Conservation (phyloP, 2,113 vertebrate genomes). For the Enhydra lutris region DNA sequence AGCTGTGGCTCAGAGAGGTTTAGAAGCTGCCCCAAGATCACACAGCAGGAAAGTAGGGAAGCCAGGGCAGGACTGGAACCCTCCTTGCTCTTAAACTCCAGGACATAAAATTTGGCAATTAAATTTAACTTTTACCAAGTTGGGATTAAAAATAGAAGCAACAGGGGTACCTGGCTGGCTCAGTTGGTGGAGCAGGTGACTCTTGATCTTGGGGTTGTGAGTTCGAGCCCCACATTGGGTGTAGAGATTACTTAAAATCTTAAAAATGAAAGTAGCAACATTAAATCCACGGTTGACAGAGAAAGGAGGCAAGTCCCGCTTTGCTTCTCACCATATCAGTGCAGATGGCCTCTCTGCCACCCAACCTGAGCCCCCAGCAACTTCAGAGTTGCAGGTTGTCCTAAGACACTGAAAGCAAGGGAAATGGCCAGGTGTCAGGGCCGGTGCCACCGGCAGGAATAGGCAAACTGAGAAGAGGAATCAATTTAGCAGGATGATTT, state of each 20-base stretch:
- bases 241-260: background rate
- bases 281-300: background rate
- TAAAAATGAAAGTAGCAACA: background rate
- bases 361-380: background rate
- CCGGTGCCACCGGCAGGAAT: background rate
- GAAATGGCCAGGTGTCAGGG: background rate
- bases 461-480: background rate
- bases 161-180: background rate
- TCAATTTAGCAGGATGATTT: background rate
- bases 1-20: background rate
- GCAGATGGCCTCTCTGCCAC: background rate
- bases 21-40: background rate
- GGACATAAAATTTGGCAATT: background rate
- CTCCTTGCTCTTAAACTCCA: background rate
- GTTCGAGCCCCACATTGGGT: background rate
- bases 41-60: background rate
- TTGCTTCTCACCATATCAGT: background rate
- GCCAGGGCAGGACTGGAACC: background rate
- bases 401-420: background rate
- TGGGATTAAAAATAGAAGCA: background rate
- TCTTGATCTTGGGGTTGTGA: background rate
- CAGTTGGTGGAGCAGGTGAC: background rate
- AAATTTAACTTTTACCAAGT: background rate
- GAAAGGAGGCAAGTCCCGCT: background rate
- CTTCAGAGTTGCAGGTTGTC: background rate